Conservation (phyloP, 1,140 invertebrate species). For the Heliconius nattereri region DNA sequence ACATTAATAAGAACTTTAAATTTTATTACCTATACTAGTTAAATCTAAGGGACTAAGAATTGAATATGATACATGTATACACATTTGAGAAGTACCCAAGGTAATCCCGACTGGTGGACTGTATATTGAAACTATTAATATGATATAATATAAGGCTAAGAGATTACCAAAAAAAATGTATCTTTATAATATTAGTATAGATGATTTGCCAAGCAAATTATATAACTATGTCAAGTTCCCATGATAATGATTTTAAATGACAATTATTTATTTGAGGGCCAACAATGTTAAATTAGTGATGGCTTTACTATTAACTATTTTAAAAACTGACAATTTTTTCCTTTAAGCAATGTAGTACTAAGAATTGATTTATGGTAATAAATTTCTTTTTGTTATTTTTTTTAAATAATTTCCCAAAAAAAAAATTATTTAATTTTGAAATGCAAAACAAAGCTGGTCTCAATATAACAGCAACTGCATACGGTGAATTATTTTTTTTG, state of each 20-base stretch:
- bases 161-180: too few species aligned
- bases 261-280: neutral
- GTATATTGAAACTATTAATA: too few species aligned
- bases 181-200: too few species aligned
- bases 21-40: neutral
- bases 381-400: neutral
- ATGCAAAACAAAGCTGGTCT: slow-evolving; percentile 11
- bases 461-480: slow-evolving; percentile 23
- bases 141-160: too few species aligned
- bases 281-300: neutral
- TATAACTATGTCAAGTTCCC: neutral
- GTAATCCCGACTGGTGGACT: too few species aligned
- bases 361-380: too few species aligned
- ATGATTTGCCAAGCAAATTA: neutral
- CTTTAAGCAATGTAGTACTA: too few species aligned
- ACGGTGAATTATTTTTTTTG: slow-evolving; percentile 35
- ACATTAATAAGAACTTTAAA: neutral
- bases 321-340: too few species aligned
- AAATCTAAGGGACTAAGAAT: too few species aligned
- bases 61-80: too few species aligned
- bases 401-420: neutral
- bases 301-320: too few species aligned
- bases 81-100: too few species aligned
- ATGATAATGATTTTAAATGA: neutral
- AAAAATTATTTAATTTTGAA: neutral